These are phyloP conservation scores for Parotia lawesii DNA, from an alignment of 2,113 vertebrate genomes.

Conservation along the genomic window DNA sequence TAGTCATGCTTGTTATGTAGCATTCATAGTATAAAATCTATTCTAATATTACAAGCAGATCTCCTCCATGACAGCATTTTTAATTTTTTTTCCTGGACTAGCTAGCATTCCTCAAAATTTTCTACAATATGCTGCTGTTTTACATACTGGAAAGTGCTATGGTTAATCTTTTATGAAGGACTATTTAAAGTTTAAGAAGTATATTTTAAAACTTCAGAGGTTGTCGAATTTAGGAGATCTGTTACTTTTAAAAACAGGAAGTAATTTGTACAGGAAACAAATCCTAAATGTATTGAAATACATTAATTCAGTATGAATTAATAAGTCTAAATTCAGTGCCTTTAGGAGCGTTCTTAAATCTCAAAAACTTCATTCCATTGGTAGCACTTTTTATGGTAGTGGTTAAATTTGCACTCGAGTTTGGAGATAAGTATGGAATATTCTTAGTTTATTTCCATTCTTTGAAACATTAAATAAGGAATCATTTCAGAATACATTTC, in stretches of 20 bases:
- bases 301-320: neutral
- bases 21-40: neutral
- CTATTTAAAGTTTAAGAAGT: neutral
- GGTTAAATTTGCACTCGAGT: neutral
- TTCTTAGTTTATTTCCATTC: neutral
- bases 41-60: neutral
- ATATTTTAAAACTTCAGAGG: neutral
- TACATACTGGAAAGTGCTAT: neutral
- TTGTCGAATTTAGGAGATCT: neutral
- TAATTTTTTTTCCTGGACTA: neutral
- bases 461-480: neutral
- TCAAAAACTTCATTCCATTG: neutral
- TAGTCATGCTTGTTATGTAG: neutral
- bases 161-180: neutral
- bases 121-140: neutral
- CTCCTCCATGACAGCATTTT: neutral
- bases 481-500: neutral
- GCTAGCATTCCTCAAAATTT: neutral
- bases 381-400: neutral
- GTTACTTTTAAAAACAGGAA: constrained; percentile 22
- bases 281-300: neutral
- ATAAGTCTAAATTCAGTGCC: neutral
- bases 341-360: neutral
- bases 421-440: neutral
- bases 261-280: neutral